A percentile compares a stretch with the other conserved stretches of the same genome.
phyloP scores from a whole-genome alignment of 2,113 vertebrate genomes.

The Eretmochelys imbricata region DNA sequence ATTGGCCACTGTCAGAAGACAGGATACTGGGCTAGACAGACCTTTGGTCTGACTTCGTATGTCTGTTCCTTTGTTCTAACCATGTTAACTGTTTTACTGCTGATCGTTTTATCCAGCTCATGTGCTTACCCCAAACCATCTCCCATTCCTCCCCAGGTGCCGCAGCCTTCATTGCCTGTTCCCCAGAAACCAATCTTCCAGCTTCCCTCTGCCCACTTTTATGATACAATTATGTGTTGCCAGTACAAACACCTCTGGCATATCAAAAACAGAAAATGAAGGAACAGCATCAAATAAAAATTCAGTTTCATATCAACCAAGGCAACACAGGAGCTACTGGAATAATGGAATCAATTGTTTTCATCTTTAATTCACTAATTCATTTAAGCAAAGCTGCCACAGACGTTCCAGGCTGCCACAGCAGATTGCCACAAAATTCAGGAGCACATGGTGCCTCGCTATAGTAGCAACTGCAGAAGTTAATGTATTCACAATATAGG shows the following conservation, averaged over 20 bases:
- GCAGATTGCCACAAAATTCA: fast-evolving
- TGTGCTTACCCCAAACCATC: fast-evolving
- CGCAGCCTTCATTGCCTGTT: background rate
- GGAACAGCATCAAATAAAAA: background rate
- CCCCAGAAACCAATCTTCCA: background rate
- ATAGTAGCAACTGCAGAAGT: background rate
- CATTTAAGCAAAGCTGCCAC: fast-evolving
- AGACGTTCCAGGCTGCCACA: background rate
- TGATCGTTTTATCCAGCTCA: background rate
- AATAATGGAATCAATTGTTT: fast-evolving
- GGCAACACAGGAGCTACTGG: fast-evolving
- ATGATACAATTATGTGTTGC: background rate
- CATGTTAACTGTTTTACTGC: background rate
- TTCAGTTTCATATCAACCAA: background rate
- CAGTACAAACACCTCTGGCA: background rate
- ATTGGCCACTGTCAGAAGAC: too few relatives aligned
- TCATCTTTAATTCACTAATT: background rate
- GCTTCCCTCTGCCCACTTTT: background rate
- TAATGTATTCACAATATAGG: background rate
- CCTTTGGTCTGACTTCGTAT: too few relatives aligned
- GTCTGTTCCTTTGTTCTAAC: too few relatives aligned
- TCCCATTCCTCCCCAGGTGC: background rate
- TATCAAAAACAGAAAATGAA: background rate
- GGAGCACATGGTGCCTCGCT: fast-evolving
- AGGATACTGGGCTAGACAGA: too few relatives aligned